Conservation (phyloP, 2,888 invertebrate genomes). For the Proisotoma minuta region DNA sequence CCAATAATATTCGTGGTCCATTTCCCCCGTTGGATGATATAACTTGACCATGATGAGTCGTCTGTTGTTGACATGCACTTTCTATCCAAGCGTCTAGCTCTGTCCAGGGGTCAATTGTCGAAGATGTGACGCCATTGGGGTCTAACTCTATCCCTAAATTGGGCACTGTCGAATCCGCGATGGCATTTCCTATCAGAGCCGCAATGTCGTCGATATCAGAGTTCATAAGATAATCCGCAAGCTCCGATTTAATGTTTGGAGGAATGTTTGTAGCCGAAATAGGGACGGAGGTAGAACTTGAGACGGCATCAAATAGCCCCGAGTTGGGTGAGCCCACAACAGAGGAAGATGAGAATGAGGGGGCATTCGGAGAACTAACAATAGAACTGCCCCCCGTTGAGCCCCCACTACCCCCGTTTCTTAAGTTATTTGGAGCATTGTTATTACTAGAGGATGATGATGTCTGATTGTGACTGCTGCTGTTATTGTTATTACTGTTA, state of each 20-base stretch:
- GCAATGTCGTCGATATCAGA: constrained; percentile 50
- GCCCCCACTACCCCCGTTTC: constrained; percentile 29
- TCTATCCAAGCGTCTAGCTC: constrained; percentile 84
- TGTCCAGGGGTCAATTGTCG: constrained; percentile 67
- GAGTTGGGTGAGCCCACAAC: constrained; percentile 39
- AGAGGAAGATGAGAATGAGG: constrained; percentile 35
- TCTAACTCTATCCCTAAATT: constrained; percentile 62
- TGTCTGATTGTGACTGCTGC: neutral
- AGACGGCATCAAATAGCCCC: constrained; percentile 39
- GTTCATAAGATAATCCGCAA: constrained; percentile 45
- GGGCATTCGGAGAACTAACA: constrained; percentile 39
- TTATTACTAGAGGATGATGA: constrained; percentile 23
- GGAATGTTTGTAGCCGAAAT: constrained; percentile 14
- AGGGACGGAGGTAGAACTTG: constrained; percentile 28
- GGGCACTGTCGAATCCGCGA: constrained; percentile 82
- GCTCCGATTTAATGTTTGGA: constrained; percentile 45
- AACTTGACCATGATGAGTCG: neutral
- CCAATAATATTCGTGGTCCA: constrained; percentile 26
- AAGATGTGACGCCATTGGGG: constrained; percentile 46
- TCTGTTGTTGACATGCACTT: constrained; percentile 7
- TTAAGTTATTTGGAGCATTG: constrained; percentile 30
- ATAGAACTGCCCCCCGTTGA: constrained; percentile 43
- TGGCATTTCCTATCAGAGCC: constrained; percentile 65
- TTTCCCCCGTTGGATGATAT: neutral
- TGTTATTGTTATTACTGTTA: neutral